Conservation (phyloP, 2,113 vertebrate genomes). For the Psophia crepitans region DNA sequence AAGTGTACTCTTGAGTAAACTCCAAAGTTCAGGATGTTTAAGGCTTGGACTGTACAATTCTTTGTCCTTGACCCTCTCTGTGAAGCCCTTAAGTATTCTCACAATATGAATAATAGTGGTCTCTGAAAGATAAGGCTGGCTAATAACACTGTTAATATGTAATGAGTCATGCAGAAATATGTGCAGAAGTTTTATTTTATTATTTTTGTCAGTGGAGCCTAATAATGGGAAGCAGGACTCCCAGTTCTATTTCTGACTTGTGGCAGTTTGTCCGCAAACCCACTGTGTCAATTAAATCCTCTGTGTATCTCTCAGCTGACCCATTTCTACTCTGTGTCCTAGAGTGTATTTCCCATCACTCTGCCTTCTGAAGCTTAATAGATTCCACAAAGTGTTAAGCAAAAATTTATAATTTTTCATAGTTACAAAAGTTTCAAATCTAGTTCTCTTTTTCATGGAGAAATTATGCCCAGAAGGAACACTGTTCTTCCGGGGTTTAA, state of each 20-base stretch:
- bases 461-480: background rate
- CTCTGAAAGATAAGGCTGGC: background rate
- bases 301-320: background rate
- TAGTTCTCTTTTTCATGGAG: background rate
- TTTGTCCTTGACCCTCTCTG: background rate
- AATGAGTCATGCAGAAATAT: background rate
- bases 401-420: background rate
- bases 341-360: background rate
- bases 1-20: background rate
- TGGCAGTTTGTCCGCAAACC: background rate
- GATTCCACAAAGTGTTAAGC: background rate
- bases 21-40: background rate
- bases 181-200: background rate
- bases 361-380: background rate
- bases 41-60: background rate
- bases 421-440: background rate
- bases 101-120: background rate
- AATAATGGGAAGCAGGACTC: background rate
- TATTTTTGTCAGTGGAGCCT: background rate
- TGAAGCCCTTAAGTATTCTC: background rate
- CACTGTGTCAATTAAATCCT: background rate
- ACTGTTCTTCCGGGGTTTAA: background rate
- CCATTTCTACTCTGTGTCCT: background rate
- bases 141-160: slow-evolving; percentile 7
- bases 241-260: background rate